phyloP scores from a whole-genome alignment of 1,140 invertebrate species.

The Neelides sp. region DNA sequence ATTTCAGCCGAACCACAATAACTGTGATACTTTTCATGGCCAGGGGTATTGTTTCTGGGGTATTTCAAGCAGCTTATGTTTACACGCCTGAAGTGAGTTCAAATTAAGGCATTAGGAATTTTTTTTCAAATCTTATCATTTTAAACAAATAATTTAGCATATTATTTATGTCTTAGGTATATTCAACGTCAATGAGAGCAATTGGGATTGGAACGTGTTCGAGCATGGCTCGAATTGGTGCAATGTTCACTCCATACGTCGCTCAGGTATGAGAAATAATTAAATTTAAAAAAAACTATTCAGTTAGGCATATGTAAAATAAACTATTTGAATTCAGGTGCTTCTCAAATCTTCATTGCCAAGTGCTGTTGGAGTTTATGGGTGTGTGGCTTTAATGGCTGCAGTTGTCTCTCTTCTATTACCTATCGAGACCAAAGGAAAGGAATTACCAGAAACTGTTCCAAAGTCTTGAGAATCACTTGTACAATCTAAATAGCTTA shows the following conservation, averaged over 20 bases:
- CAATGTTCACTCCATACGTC: conserved; percentile 83
- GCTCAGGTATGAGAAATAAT: conserved; percentile 55
- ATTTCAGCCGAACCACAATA: conserved; percentile 54
- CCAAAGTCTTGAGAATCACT: conserved; percentile 21
- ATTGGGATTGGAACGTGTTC: conserved; percentile 79
- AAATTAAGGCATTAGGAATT: neutral
- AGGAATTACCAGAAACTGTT: conserved; percentile 47
- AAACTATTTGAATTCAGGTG: conserved; percentile 40
- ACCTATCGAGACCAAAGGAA: conserved; percentile 65
- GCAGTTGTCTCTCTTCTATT: conserved; percentile 58
- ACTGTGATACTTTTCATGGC: conserved; percentile 78
- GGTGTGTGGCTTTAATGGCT: conserved; percentile 55
- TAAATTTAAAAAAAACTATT: neutral
- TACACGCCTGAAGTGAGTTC: conserved; percentile 76
- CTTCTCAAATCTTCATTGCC: conserved; percentile 55
- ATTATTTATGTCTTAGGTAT: conserved; percentile 43
- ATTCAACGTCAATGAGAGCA: conserved; percentile 74
- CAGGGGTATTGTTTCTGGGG: conserved; percentile 78
- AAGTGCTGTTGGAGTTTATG: conserved; percentile 59
- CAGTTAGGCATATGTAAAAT: neutral
- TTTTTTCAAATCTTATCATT: neutral
- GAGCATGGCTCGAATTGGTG: conserved; percentile 77
- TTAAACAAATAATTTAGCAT: neutral
- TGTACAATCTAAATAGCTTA: too few species aligned
- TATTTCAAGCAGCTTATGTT: conserved; percentile 89